Evolutionary conservation across 2,113 vertebrate species (phyloP), one percentile per base, ranked within the genome.

Genomic region (Gasterosteus nipponicus): DNA sequence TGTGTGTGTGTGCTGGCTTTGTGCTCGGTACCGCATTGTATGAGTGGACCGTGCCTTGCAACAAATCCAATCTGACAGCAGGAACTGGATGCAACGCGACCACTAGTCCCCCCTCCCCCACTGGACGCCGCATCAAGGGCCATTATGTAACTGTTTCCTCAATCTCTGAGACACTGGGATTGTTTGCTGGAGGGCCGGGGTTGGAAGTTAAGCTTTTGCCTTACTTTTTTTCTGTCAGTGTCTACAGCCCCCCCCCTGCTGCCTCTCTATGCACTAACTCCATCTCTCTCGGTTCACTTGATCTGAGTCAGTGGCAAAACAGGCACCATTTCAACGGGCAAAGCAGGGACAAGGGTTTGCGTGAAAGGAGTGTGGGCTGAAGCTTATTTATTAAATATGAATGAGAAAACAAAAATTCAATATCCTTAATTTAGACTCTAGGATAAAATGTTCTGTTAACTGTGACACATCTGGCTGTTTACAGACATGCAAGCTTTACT

Each of bases 41-140:
- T 82, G 86, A 87, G 69, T 76, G 66, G 67, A 79, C 87, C 65
- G 68, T 76, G 76, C 83, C 69, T 81, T 86, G 83, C 84, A 85
- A 87, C 78, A 91, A 91, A 91, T 89, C 82, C 70, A 87, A 70
- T 77, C 67, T 86, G 90, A 90, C 91, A 90, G 89, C 87, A 87
- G 82, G 78, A 87, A 89, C 80, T 91, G 79, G 84, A 75, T 83
- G 91, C 73, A 78, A 59, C 81, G 82, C 59, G 72, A 90, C 86
- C 84, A 87, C 80, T 39, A 72, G 69, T 77, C 61, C 67, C 87
- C 75, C 77, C 70, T 61, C 86, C 85, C 85, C 83, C 81, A 63
- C 63, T 62, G 77, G 85, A 89, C 83, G 75, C 82, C 67, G 64
- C 72, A 78, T 80, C 76, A 49, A 29, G 72, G 85, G 70, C 80